phyloP scores from a whole-genome alignment of 2,888 invertebrate genomes.

The Drosophila cognata region DNA sequence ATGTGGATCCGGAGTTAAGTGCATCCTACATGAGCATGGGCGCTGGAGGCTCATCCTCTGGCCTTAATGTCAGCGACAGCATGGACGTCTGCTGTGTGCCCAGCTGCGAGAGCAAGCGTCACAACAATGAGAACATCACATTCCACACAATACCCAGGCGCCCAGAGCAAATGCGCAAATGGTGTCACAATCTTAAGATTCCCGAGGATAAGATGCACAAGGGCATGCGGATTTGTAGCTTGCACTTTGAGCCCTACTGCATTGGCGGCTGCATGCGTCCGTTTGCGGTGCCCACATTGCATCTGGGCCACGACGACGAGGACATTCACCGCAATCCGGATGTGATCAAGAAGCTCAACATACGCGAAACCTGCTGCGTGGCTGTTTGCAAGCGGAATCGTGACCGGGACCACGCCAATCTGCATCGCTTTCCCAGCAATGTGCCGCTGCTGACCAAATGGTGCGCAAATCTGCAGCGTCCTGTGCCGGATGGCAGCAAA shows the following conservation, averaged over 20 bases:
- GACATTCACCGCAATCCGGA: constrained; percentile 82
- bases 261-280: constrained; percentile 83
- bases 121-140: constrained; percentile 78
- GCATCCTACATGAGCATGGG: constrained; percentile 54
- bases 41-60: constrained; percentile 33
- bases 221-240: constrained; percentile 80
- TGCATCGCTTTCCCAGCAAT: constrained; percentile 82
- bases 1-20: constrained; percentile 61
- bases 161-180: constrained; percentile 80
- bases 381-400: constrained; percentile 78
- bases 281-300: constrained; percentile 80
- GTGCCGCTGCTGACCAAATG: constrained; percentile 74
- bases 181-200: constrained; percentile 82
- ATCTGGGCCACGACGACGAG: constrained; percentile 79
- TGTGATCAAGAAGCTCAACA: constrained; percentile 82
- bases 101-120: constrained; percentile 79
- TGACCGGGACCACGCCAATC: constrained; percentile 81
- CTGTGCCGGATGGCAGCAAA: constrained; percentile 79
- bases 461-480: constrained; percentile 78
- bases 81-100: constrained; percentile 81
- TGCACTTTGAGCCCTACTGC: constrained; percentile 81
- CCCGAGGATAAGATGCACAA: constrained; percentile 78
- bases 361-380: constrained; percentile 81
- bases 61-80: constrained; percentile 66
- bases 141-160: constrained; percentile 81